Percentiles rank a stretch among this genome's conserved stretches.
phyloP scores from a whole-genome alignment of 1,140 invertebrate species.

The Lepidostoma basale region DNA sequence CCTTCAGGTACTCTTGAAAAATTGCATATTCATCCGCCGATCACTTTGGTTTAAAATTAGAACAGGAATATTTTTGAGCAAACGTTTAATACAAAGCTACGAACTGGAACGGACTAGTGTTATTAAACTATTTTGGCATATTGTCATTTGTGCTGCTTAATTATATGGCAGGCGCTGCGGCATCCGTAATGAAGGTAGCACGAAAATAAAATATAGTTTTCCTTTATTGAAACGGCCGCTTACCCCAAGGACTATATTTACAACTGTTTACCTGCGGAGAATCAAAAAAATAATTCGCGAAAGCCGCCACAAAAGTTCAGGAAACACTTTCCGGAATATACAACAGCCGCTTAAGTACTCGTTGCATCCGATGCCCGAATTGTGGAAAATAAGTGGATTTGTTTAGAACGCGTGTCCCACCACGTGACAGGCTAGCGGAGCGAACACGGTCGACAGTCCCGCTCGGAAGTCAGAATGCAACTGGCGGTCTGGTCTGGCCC shows the following conservation, averaged over 20 bases:
- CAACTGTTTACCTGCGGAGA: no score
- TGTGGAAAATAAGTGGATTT: not conserved
- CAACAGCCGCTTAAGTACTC: no score
- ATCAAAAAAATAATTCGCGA: no score
- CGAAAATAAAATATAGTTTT: constrained; percentile 17
- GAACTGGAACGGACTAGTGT: constrained; percentile 23
- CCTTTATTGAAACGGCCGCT: constrained; percentile 5
- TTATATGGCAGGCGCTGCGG: constrained; percentile 3
- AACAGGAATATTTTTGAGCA: constrained; percentile 22
- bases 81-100: constrained; percentile 9
- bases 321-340: no score
- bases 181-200: not conserved
- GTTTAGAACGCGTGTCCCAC: constrained; percentile 15
- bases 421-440: constrained; percentile 13
- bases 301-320: no score
- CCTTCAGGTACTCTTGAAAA: constrained; percentile 7
- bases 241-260: constrained; percentile 10
- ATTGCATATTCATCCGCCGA: not conserved
- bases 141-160: constrained; percentile 20
- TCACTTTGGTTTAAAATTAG: not conserved
- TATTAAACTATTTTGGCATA: constrained; percentile 16
- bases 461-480: constrained; percentile 14
- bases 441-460: not conserved
- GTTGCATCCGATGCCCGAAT: not conserved
- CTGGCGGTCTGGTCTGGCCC: constrained; percentile 7